These are phyloP conservation scores for Manis javanica DNA, from an alignment of 2,797 vertebrate species.

Conservation along the genomic window DNA sequence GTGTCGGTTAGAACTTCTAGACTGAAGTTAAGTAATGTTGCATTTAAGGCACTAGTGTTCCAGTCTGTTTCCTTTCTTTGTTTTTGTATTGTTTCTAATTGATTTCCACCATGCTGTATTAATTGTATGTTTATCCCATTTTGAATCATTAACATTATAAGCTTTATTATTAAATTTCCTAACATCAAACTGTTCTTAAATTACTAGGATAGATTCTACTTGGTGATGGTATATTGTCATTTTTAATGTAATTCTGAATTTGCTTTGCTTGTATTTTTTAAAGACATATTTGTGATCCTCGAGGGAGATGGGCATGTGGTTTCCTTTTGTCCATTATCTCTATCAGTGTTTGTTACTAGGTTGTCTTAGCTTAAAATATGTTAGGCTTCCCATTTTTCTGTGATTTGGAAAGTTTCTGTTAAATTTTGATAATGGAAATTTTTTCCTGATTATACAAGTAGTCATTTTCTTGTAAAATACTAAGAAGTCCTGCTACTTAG, in stretches of 20 bases:
- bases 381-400: not conserved
- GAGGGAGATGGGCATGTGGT: not conserved
- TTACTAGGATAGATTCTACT: not conserved
- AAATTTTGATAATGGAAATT: not conserved
- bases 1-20: not conserved
- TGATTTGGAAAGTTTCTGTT: conserved; percentile 31
- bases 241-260: conserved; percentile 46
- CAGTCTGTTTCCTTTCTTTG: not conserved
- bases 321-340: not conserved
- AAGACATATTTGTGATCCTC: not conserved
- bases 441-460: conserved; percentile 18
- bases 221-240: not conserved
- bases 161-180: conserved; percentile 33
- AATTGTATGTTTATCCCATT: conserved; percentile 17
- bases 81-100: conserved; percentile 41
- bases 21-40: not conserved
- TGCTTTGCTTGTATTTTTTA: not conserved
- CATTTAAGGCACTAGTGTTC: not conserved
- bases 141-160: conserved; percentile 3
- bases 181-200: not conserved
- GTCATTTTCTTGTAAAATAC: conserved; percentile 20
- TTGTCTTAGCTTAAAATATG: not conserved
- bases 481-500: not conserved
- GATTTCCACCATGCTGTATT: not conserved
- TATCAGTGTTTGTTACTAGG: not conserved